Evolutionary conservation across 2,113 vertebrate species (phyloP).

Genomic region (Protobothrops mucrosquamatus): DNA sequence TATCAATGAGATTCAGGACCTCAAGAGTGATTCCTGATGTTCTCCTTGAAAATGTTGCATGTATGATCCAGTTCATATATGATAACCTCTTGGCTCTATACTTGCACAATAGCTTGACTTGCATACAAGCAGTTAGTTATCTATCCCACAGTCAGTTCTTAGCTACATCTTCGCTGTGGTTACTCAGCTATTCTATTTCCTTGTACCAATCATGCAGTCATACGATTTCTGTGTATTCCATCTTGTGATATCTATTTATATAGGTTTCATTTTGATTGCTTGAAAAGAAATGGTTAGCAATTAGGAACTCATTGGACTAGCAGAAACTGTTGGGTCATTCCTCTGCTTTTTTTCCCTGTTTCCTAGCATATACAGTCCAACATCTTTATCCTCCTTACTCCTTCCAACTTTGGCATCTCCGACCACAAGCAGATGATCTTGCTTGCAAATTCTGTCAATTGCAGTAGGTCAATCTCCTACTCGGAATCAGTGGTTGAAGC

Average conservation of each 20-base stretch:
- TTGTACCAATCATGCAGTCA: background rate
- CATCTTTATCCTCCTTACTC: background rate
- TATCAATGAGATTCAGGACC: background rate
- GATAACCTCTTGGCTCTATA: background rate
- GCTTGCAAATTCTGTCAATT: background rate
- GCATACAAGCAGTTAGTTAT: background rate
- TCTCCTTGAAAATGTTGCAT: background rate
- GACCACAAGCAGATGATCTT: background rate
- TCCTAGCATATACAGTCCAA: background rate
- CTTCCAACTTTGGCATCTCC: background rate
- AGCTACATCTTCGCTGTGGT: background rate
- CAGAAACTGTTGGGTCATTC: background rate
- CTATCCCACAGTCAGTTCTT: background rate
- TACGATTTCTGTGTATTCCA: background rate
- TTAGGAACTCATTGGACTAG: background rate
- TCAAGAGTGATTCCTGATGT: background rate
- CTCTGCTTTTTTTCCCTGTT: background rate
- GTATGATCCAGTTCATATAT: background rate
- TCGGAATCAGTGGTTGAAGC: background rate
- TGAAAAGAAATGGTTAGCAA: background rate
- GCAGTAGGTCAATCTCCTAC: background rate
- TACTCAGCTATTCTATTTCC: background rate
- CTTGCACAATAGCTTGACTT: background rate
- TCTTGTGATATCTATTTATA: background rate
- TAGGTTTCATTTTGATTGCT: background rate